Conservation (phyloP, 2,113 vertebrate species). For the Misgurnus anguillicaudatus region DNA sequence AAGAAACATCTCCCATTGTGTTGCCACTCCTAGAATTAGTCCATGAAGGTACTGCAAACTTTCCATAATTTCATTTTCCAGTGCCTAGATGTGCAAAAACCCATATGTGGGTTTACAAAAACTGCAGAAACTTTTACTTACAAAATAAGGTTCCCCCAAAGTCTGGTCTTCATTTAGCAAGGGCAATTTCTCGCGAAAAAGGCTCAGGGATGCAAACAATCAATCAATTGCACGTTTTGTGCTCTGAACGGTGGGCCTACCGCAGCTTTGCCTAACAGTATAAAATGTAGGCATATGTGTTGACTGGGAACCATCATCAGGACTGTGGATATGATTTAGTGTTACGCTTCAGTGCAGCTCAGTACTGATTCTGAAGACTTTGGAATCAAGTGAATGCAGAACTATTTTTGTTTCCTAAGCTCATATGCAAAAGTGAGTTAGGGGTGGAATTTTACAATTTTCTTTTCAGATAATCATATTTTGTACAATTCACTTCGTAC, state of each 20-base stretch:
- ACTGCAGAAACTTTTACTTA: conserved; percentile 64
- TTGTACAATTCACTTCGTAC: too few relatives aligned
- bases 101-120: conserved; percentile 59
- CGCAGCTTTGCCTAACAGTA: conserved; percentile 2
- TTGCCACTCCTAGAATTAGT: conserved; percentile 28
- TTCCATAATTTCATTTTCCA: conserved; percentile 66
- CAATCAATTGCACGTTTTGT: conserved; percentile 65
- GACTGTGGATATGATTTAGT: background rate
- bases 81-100: conserved; percentile 62
- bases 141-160: conserved; percentile 56
- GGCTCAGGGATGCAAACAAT: conserved; percentile 56
- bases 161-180: conserved; percentile 68
- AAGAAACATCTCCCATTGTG: conserved; percentile 45
- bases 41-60: conserved; percentile 51
- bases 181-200: conserved; percentile 43
- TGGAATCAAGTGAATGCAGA: background rate
- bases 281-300: conserved; percentile 20
- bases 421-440: background rate
- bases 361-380: background rate
- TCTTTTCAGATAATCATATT: too few relatives aligned
- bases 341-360: background rate
- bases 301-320: conserved; percentile 3
- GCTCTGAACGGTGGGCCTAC: conserved; percentile 35
- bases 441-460: background rate
- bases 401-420: background rate